Conservation (phyloP, 2,113 vertebrate species). For the Mastomys natalensis region DNA sequence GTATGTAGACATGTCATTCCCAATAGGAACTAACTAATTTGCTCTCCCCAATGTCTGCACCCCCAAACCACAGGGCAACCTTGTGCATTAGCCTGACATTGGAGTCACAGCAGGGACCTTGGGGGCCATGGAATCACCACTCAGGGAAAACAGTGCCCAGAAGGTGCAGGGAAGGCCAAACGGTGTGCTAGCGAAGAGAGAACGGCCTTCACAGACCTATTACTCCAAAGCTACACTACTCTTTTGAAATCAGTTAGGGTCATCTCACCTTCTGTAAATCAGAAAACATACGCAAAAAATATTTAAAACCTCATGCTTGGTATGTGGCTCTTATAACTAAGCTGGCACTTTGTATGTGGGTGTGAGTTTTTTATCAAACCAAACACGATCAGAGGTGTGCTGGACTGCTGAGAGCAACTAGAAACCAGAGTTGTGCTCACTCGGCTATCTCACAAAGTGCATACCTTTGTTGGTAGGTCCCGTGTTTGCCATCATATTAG, state of each 20-base stretch:
- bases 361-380: constrained; percentile 69
- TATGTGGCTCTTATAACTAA: constrained; percentile 74
- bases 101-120: background rate
- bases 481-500: constrained; percentile 63
- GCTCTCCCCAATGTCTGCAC: background rate
- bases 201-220: background rate
- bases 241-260: constrained; percentile 35
- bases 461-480: constrained; percentile 71
- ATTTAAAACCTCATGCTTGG: constrained; percentile 36
- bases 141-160: background rate
- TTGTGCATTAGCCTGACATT: background rate
- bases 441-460: constrained; percentile 79
- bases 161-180: background rate
- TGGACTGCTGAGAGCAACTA: constrained; percentile 65
- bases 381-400: constrained; percentile 68
- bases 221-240: background rate
- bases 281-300: constrained; percentile 58
- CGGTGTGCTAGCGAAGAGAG: background rate
- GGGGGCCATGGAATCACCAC: background rate
- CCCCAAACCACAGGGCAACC: background rate
- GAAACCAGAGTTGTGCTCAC: constrained; percentile 76
- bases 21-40: background rate
- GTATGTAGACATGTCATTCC: background rate
- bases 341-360: constrained; percentile 53
- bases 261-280: constrained; percentile 61